Percentiles rank a stretch among this genome's conserved stretches.
These are phyloP conservation scores for Potorous gilbertii DNA, from an alignment of 2,797 vertebrate species.

Conservation along the genomic window DNA sequence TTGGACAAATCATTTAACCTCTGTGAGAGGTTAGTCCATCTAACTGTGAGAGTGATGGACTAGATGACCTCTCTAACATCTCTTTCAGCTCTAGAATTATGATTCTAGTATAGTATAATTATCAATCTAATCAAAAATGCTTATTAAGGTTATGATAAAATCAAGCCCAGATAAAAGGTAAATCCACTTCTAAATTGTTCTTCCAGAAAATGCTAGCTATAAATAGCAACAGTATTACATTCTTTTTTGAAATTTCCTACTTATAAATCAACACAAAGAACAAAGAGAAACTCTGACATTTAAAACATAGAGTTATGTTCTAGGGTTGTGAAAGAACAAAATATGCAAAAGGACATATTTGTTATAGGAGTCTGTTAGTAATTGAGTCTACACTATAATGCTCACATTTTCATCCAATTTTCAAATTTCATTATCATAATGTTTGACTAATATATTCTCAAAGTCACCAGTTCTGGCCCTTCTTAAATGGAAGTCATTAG, in stretches of 20 bases:
- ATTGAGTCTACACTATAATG: background rate
- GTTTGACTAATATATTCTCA: background rate
- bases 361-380: background rate
- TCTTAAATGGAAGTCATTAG: background rate
- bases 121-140: background rate
- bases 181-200: background rate
- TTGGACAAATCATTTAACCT: background rate
- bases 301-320: background rate
- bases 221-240: background rate
- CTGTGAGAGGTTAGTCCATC: background rate
- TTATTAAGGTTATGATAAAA: background rate
- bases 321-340: background rate
- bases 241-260: background rate
- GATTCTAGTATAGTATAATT: background rate
- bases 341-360: background rate
- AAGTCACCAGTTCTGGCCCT: background rate
- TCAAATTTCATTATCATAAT: background rate
- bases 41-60: background rate
- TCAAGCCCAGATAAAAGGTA: background rate
- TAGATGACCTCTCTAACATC: background rate
- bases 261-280: background rate
- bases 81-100: background rate
- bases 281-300: background rate
- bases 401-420: background rate
- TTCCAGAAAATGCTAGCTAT: background rate